These are phyloP conservation scores for Melanotaenia maccullochi DNA, from an alignment of 2,797 vertebrate genomes.

Conservation along the genomic window DNA sequence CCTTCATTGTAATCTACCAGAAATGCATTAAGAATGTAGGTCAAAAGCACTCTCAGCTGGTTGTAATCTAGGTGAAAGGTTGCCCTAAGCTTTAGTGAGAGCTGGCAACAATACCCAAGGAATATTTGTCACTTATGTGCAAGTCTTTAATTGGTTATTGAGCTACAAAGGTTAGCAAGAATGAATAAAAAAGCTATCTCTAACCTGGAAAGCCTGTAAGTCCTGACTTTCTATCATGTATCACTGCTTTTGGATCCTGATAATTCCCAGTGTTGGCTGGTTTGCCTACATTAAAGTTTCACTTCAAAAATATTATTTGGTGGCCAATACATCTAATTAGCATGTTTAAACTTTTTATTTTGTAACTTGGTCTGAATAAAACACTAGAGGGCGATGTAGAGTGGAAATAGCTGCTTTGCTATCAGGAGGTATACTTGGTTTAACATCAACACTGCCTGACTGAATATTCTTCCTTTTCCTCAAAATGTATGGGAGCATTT, in stretches of 20 bases:
- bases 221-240: no score
- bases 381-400: background rate
- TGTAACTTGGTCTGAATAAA: no score
- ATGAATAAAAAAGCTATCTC: no score
- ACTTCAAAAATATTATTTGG: no score
- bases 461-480: no score
- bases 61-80: slow-evolving; percentile 12
- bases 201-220: no score
- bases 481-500: no score
- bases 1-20: background rate
- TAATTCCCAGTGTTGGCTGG: no score
- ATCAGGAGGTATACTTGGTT: background rate
- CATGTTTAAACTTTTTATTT: background rate
- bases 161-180: background rate
- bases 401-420: background rate
- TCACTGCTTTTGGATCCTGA: no score
- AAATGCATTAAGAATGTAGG: background rate
- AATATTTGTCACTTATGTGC: background rate
- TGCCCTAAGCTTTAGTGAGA: slow-evolving; percentile 1
- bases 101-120: background rate
- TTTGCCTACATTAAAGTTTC: no score
- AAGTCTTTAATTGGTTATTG: background rate
- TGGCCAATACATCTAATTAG: background rate
- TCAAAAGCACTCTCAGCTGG: background rate
- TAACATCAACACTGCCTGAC: background rate